phyloP scores from a whole-genome alignment of 2,113 vertebrate species.

The Pampusana beccarii region DNA sequence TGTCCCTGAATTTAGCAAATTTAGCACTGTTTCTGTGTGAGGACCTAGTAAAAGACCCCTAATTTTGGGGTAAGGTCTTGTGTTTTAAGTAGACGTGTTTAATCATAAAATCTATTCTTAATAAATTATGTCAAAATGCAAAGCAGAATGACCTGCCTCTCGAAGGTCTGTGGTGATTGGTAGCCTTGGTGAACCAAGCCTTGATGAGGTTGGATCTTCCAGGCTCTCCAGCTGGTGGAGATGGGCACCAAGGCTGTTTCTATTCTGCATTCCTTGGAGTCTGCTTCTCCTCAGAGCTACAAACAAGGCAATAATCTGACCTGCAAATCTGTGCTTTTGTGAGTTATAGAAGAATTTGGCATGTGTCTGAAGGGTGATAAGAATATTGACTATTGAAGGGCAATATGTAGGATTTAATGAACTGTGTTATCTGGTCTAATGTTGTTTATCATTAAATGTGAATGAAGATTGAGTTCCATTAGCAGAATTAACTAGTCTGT shows the following conservation, averaged over 20 bases:
- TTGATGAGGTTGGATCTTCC: background rate
- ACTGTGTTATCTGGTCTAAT: background rate
- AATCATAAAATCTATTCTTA: background rate
- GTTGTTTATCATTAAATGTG: background rate
- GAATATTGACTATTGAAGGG: background rate
- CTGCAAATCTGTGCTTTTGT: background rate
- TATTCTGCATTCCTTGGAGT: rapidly evolving
- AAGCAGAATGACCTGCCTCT: background rate
- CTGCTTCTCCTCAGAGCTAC: rapidly evolving
- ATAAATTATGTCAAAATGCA: background rate
- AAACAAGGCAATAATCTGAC: background rate
- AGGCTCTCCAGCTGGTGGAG: rapidly evolving
- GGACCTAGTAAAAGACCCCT: background rate
- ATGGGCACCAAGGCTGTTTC: rapidly evolving
- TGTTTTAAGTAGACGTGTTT: background rate
- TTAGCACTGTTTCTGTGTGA: background rate
- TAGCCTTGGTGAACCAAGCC: background rate
- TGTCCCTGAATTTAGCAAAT: background rate
- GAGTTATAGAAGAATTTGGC: background rate
- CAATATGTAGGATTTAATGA: background rate
- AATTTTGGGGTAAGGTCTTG: background rate
- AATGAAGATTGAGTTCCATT: background rate
- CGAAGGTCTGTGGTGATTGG: background rate
- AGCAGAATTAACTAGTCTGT: background rate
- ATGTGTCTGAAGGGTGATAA: background rate